Conservation (phyloP, 2,888 invertebrate species). For the Sarcophaga variegata region DNA sequence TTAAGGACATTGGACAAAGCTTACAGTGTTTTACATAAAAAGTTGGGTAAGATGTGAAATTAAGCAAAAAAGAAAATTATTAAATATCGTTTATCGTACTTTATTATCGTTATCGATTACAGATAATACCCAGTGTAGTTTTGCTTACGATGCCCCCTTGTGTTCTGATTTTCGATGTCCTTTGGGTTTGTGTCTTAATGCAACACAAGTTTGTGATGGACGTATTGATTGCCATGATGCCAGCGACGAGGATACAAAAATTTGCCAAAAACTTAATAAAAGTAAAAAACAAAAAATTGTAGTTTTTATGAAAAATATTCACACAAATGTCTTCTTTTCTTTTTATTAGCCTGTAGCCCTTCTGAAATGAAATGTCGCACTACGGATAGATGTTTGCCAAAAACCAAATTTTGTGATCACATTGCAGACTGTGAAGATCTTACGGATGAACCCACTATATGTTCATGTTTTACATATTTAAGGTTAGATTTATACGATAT, state of each 20-base stretch:
- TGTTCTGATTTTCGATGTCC: constrained; percentile 87
- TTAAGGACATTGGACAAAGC: constrained; percentile 74
- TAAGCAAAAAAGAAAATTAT: background rate
- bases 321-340: background rate
- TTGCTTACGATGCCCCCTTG: constrained; percentile 69
- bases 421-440: constrained; percentile 87
- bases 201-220: constrained; percentile 86
- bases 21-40: constrained; percentile 75
- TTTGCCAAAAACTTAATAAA: constrained; percentile 75
- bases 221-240: constrained; percentile 87
- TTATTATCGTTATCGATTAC: background rate
- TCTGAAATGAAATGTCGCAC: constrained; percentile 86
- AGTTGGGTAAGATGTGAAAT: constrained; percentile 74
- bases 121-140: constrained; percentile 77
- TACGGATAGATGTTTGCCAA: constrained; percentile 87
- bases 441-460: constrained; percentile 87
- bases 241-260: constrained; percentile 84
- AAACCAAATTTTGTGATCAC: constrained; percentile 87
- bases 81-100: no score
- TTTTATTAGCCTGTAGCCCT: constrained; percentile 84
- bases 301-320: background rate
- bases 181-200: constrained; percentile 86
- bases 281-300: constrained; percentile 63
- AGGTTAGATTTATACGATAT: constrained; percentile 74
- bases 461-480: constrained; percentile 87